Conservation (phyloP, 2,113 vertebrate species). For the Lates calcarifer region DNA sequence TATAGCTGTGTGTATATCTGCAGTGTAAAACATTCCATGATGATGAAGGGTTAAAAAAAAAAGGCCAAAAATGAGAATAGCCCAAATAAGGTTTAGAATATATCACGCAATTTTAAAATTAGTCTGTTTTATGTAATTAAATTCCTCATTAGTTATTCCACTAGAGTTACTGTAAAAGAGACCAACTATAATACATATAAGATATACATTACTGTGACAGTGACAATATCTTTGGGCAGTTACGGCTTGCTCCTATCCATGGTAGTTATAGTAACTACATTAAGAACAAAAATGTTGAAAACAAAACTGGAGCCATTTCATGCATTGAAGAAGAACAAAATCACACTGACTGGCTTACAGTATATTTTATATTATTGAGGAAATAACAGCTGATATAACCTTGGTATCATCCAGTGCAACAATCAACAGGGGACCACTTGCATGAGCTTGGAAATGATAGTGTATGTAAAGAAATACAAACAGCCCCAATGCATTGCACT, state of each 20-base stretch:
- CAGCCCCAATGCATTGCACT: constrained; percentile 1
- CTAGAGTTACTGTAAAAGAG: background rate
- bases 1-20: constrained; percentile 8
- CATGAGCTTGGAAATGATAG: constrained; percentile 1
- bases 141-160: background rate
- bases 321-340: constrained; percentile 8
- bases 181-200: background rate
- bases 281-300: background rate
- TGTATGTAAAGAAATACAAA: constrained; percentile 20
- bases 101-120: background rate
- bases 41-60: constrained; percentile 3
- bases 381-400: constrained; percentile 24
- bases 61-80: background rate
- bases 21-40: constrained; percentile 41
- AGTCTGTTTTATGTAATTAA: background rate
- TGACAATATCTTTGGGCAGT: background rate
- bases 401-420: constrained; percentile 18
- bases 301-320: background rate
- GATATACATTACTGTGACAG: background rate
- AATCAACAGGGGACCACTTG: constrained; percentile 32
- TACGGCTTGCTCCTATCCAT: background rate
- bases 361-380: constrained; percentile 33
- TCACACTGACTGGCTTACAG: background rate
- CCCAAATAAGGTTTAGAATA: background rate
- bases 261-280: background rate